A percentile compares a stretch with the other conserved stretches of the same genome.
phyloP scores from a whole-genome alignment of 2,888 invertebrate genomes.

The Polyommatus icarus region DNA sequence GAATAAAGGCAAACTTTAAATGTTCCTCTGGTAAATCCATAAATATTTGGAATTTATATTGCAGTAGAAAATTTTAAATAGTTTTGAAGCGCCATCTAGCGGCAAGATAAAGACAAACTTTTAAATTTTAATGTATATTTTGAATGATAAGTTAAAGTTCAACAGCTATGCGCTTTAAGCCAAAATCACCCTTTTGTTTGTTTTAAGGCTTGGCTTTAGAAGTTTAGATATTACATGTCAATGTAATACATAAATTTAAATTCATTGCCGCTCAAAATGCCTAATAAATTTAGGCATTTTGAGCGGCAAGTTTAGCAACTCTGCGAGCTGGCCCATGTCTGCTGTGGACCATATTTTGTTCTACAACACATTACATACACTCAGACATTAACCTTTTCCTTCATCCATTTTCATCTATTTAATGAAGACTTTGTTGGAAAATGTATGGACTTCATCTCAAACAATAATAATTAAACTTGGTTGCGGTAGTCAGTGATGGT shows the following conservation, averaged over 20 bases:
- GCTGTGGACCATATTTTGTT: too few species aligned
- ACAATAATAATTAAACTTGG: background rate
- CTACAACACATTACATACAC: too few species aligned
- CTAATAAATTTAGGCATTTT: too few species aligned
- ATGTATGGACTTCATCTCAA: background rate
- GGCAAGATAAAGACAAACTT: background rate
- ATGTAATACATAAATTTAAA: too few species aligned
- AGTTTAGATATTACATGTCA: too few species aligned
- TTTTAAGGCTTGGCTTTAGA: background rate
- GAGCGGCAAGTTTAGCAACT: too few species aligned
- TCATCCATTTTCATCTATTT: too few species aligned
- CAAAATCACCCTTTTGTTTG: background rate
- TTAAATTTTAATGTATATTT: background rate
- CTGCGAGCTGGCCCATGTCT: too few species aligned
- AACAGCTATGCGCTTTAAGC: background rate
- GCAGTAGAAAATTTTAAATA: background rate
- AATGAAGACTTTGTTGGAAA: background rate
- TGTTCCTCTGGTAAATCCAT: too few species aligned
- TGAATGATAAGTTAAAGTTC: background rate
- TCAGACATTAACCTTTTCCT: too few species aligned
- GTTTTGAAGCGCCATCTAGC: background rate
- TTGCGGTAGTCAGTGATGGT: background rate
- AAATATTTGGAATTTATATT: background rate
- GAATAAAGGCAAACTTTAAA: background rate
- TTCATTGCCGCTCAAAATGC: too few species aligned